Base-by-base conservation (phyloP, 2,797 vertebrate species). In the Vespertilio murinus region DNA sequence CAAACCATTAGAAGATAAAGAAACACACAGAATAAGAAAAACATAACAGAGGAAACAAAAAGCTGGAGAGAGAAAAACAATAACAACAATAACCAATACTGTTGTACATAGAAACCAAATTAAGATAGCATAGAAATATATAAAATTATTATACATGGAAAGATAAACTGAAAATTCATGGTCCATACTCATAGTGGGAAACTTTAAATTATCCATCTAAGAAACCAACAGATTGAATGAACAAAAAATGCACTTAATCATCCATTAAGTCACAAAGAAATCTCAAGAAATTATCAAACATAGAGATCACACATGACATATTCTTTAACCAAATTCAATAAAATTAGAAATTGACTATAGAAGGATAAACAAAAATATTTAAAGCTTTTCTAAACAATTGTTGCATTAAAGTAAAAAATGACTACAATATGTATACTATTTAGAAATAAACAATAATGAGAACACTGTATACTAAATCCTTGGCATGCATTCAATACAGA, bases 251-350 rank as follows among this genome's bases (percentile, higher is more conserved):
- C 30, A 79, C 54, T 10, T 56, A 74, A 56, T n/a, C n/a, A 61
- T 64, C 28, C n/a, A 64, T 87, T n/a, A 74, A 81, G 20, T 30
- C 54, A 74, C 35, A 17, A 73, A 81, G 11, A 87, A 64, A 79
- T 38, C 35, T 80, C 67, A 93, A 74, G 35, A 74, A 81, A 56
- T 74, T 81, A 25, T 74, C 84, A 81, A 92, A 77, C 40, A n/a
- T 11, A 65, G 16, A 80, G 84, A 74, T 54, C 28, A 11, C 47
- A 74, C 9, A 81, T 12, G 23, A 45, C 30, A 67, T 56, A 67
- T 56, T 74, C 11, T 65, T 88, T 79, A 79, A 70, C 4, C 20
- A 25, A 52, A 54, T 77, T 77, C 35, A 91, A 70, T 45, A 69
- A 52, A 75, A 52, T 77, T 88, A 61, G 61, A 88, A 82, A 77